Conservation (phyloP, 2,797 vertebrate genomes). For the Botia almorhae region DNA sequence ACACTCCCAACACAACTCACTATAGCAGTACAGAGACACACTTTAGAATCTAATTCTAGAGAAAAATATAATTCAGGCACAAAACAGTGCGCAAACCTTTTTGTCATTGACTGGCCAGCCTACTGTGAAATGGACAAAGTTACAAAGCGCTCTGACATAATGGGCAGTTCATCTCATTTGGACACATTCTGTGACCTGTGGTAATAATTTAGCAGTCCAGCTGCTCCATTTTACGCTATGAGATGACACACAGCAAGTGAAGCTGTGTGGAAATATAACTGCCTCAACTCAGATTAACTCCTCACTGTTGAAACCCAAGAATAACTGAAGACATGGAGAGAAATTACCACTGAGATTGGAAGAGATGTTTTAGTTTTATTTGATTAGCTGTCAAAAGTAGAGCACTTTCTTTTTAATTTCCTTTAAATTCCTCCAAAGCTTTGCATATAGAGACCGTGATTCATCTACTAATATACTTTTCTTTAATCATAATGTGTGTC, state of each 20-base stretch:
- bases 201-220: constrained; percentile 8
- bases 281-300: background rate
- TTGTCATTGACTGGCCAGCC: background rate
- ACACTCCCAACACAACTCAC: background rate
- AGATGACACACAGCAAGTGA: background rate
- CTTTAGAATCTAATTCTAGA: background rate
- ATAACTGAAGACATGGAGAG: constrained; percentile 2
- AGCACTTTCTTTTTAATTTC: background rate
- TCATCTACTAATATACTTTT: constrained; percentile 9
- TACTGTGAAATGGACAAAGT: background rate
- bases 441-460: constrained; percentile 21
- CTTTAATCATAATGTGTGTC: background rate
- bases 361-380: background rate
- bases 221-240: constrained; percentile 7
- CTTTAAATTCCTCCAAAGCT: background rate
- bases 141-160: constrained; percentile 15
- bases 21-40: background rate
- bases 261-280: constrained; percentile 22
- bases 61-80: background rate
- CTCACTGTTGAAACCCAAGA: constrained; percentile 10
- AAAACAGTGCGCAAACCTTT: background rate
- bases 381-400: background rate
- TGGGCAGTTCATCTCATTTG: constrained; percentile 18
- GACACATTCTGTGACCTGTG: constrained; percentile 26
- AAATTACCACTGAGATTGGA: constrained; percentile 1